Evolutionary conservation across 1,140 invertebrate species (phyloP).

Genomic region (Drosophila pallidifrons): DNA sequence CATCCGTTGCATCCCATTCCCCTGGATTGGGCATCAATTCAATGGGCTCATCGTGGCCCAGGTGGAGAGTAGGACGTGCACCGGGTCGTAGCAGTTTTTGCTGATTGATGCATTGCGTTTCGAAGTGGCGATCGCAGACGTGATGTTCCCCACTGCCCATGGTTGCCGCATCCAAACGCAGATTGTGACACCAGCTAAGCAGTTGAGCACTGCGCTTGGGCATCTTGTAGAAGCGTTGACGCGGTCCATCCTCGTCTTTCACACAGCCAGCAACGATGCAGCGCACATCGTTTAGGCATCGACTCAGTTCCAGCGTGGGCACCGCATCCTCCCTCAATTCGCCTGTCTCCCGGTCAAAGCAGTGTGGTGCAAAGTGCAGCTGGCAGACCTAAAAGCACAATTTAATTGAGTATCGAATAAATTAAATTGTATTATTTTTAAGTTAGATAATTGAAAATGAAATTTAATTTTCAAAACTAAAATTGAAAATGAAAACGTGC

Average conservation of each 20-base stretch:
- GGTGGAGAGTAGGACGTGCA: constrained; percentile 60
- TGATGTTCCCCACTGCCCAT: constrained; percentile 32
- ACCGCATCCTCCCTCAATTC: constrained; percentile 52
- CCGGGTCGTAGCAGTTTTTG: constrained; percentile 47
- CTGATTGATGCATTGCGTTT: constrained; percentile 55
- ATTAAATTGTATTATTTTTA: no score
- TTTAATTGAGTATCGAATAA: not conserved
- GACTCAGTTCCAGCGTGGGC: constrained; percentile 63
- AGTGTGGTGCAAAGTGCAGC: constrained; percentile 58
- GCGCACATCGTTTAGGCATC: constrained; percentile 14
- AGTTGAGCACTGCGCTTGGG: constrained; percentile 46
- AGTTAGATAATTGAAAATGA: no score
- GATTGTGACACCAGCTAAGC: constrained; percentile 63
- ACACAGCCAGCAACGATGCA: constrained; percentile 58
- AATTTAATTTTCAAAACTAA: no score
- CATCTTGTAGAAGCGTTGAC: constrained; percentile 55
- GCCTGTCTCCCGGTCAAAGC: constrained; percentile 55
- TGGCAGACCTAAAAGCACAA: constrained; percentile 53
- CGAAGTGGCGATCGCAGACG: constrained; percentile 72
- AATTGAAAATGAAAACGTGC: no score
- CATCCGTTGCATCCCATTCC: constrained; percentile 11
- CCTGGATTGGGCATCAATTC: constrained; percentile 53
- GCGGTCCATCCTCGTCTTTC: constrained; percentile 9
- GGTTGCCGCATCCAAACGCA: constrained; percentile 34
- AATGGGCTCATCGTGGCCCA: constrained; percentile 49